Conservation (phyloP, 1,140 invertebrate genomes). For the Formica selysi region DNA sequence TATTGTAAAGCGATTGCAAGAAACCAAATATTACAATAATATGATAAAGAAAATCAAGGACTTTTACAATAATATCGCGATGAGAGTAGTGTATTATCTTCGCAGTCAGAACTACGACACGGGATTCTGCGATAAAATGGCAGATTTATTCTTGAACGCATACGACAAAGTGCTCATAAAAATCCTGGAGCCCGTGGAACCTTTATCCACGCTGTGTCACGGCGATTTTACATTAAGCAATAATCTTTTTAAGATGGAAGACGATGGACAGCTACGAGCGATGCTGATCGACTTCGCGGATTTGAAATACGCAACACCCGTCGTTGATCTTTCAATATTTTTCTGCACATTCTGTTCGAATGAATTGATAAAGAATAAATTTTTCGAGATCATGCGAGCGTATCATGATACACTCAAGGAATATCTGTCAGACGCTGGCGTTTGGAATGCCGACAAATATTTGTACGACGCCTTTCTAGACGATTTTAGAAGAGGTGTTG, state of each 20-base stretch:
- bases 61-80: background rate
- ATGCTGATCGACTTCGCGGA: constrained; percentile 84
- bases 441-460: constrained; percentile 68
- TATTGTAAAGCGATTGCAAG: constrained; percentile 67
- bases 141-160: constrained; percentile 45
- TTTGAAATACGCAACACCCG: constrained; percentile 80
- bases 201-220: constrained; percentile 82
- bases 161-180: constrained; percentile 54
- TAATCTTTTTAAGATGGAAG: constrained; percentile 75
- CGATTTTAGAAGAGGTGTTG: constrained; percentile 76
- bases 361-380: constrained; percentile 59
- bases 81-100: constrained; percentile 59
- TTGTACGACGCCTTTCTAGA: constrained; percentile 75
- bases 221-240: constrained; percentile 84
- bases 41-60: rapidly evolving
- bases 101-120: constrained; percentile 51
- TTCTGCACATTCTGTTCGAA: constrained; percentile 79
- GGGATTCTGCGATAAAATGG: constrained; percentile 71
- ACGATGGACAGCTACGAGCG: constrained; percentile 63
- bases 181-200: constrained; percentile 63
- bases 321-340: constrained; percentile 83
- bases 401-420: constrained; percentile 78
- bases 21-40: constrained; percentile 44
- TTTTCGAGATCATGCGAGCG: constrained; percentile 75
- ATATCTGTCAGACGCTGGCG: constrained; percentile 58